These are phyloP conservation scores for Turnix velox DNA, from an alignment of 2,113 vertebrate species.

Conservation along the genomic window DNA sequence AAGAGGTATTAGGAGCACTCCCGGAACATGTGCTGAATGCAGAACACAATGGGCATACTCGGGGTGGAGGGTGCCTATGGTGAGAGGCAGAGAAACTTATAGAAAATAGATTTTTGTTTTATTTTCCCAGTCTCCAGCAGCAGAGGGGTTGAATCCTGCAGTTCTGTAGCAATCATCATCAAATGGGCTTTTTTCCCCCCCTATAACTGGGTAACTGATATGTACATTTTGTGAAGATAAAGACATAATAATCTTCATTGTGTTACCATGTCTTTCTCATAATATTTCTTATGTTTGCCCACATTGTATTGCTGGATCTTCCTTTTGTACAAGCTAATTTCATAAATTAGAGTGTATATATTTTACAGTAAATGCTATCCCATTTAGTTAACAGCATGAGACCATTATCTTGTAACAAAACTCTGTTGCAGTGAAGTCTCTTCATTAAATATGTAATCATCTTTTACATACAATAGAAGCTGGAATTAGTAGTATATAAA, in stretches of 20 bases:
- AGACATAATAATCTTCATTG: background rate
- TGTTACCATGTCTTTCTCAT: background rate
- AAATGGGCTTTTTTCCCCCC: background rate
- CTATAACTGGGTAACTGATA: background rate
- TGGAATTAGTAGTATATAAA: constrained; percentile 48
- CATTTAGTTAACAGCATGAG: constrained; percentile 67
- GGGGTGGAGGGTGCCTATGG: background rate
- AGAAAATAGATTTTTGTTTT: background rate
- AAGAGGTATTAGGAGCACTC: background rate
- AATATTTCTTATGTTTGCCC: background rate
- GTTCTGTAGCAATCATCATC: background rate
- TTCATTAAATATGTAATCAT: constrained; percentile 62
- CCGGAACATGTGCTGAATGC: background rate
- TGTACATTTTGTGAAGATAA: background rate
- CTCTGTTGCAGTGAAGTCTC: constrained; percentile 34
- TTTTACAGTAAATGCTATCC: constrained; percentile 56
- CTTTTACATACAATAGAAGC: constrained; percentile 53
- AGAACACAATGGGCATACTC: background rate
- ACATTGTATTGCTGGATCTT: background rate
- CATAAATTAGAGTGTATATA: constrained; percentile 34
- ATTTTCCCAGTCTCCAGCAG: background rate
- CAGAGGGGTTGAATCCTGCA: background rate
- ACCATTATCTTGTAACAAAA: constrained; percentile 56
- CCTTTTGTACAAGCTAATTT: background rate
- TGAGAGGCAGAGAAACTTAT: background rate